phyloP scores from a whole-genome alignment of 2,888 invertebrate genomes.

The Linnaemya tessellans region DNA sequence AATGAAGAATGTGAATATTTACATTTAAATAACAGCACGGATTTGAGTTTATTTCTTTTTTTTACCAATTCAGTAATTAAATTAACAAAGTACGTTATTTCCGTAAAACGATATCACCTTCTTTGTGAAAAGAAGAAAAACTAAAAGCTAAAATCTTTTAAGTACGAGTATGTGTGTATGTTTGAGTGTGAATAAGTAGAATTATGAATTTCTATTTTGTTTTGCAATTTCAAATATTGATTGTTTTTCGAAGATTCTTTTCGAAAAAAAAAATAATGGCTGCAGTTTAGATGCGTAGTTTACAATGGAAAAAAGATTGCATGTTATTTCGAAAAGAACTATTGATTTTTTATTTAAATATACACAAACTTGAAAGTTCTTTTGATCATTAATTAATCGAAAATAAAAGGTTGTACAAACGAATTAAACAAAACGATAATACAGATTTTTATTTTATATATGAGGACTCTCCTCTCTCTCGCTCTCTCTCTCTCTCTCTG shows the following conservation, averaged over 20 bases:
- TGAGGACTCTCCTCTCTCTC: too few species aligned
- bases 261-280: background rate
- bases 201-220: conserved; percentile 45
- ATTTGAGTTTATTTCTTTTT: conserved; percentile 23
- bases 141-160: background rate
- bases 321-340: conserved; percentile 9
- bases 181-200: conserved; percentile 15
- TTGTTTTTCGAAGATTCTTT: conserved; percentile 19
- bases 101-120: conserved; percentile 7
- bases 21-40: conserved; percentile 10
- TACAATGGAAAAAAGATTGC: background rate
- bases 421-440: background rate
- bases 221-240: conserved; percentile 48
- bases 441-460: too few species aligned
- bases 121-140: background rate
- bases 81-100: conserved; percentile 43
- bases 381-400: background rate
- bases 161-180: background rate
- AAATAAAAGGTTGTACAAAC: background rate
- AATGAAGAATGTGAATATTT: background rate
- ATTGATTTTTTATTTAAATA: conserved; percentile 35
- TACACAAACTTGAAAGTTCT: background rate
- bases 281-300: background rate
- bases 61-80: conserved; percentile 44
- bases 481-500: too few species aligned